Evolutionary conservation across 2,113 vertebrate species (phyloP).

Genomic region (Ptilorrhoa leucosticta): DNA sequence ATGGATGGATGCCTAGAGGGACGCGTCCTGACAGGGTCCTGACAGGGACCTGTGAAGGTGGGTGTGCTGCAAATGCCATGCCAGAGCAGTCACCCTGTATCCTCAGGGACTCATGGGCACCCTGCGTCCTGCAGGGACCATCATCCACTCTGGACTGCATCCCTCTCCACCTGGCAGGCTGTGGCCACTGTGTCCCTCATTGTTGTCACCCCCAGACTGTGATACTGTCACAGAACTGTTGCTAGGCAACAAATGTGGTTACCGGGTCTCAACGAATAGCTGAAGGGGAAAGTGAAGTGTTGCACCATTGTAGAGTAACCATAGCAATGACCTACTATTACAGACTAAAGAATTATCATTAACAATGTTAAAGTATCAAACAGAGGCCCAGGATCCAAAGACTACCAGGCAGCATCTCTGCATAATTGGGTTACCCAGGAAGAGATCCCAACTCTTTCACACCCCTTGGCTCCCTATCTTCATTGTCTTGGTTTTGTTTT

Average conservation of each 20-base stretch:
- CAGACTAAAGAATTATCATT: conserved; percentile 84
- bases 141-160: neutral
- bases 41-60: rapidly evolving
- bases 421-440: conserved; percentile 56
- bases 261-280: conserved; percentile 78
- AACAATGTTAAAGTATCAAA: conserved; percentile 81
- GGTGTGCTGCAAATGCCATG: rapidly evolving
- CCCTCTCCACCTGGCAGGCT: conserved; percentile 31
- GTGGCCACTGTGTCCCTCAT: conserved; percentile 69
- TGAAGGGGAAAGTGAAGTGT: conserved; percentile 82
- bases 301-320: conserved; percentile 84
- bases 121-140: neutral
- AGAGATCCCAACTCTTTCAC: conserved; percentile 37
- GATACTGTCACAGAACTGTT: conserved; percentile 83
- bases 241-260: conserved; percentile 84
- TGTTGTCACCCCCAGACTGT: conserved; percentile 77
- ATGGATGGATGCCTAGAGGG: neutral
- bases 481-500: neutral
- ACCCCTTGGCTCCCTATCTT: neutral
- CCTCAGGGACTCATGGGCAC: neutral
- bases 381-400: conserved; percentile 62
- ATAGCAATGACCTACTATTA: conserved; percentile 89
- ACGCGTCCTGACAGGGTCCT: neutral
- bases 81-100: rapidly evolving
- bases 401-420: conserved; percentile 61